Evolutionary conservation across 1,140 invertebrate species (phyloP).

Genomic region (Drosophila trapezifrons): DNA sequence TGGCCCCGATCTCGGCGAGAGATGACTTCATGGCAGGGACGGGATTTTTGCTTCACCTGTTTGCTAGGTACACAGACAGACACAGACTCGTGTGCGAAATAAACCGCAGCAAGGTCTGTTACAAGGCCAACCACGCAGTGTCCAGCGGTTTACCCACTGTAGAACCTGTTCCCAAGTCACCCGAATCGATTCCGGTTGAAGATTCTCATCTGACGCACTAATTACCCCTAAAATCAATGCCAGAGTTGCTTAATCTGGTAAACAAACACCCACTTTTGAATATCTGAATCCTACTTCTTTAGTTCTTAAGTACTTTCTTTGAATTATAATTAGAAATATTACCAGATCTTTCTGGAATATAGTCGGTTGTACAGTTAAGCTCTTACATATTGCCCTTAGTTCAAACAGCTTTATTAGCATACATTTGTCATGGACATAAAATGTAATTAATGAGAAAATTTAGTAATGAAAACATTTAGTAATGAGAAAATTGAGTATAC

Average conservation of each 20-base stretch:
- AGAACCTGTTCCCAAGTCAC: constrained; percentile 71
- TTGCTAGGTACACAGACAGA: constrained; percentile 28
- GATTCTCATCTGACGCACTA: constrained; percentile 22
- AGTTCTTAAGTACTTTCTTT: no score
- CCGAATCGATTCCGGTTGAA: constrained; percentile 68
- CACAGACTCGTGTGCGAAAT: constrained; percentile 23
- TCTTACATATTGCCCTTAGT: background rate
- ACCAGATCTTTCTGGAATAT: background rate
- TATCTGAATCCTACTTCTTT: background rate
- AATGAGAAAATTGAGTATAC: background rate
- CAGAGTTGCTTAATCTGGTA: background rate
- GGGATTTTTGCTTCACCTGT: constrained; percentile 49
- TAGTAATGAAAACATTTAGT: background rate
- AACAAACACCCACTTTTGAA: background rate
- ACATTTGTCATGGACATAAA: background rate
- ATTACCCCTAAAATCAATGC: constrained; percentile 10
- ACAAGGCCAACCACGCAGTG: constrained; percentile 64
- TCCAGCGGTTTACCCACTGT: constrained; percentile 17
- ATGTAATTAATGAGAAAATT: background rate
- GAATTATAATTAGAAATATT: background rate
- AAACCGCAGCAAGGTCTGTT: constrained; percentile 63
- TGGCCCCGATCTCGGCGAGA: constrained; percentile 25
- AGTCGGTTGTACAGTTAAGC: background rate
- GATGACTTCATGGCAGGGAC: constrained; percentile 36
- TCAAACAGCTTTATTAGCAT: background rate